A percentile compares a stretch with the other conserved stretches of the same genome.
phyloP scores from a whole-genome alignment of 2,888 invertebrate genomes.

The Lucinisca nassula region DNA sequence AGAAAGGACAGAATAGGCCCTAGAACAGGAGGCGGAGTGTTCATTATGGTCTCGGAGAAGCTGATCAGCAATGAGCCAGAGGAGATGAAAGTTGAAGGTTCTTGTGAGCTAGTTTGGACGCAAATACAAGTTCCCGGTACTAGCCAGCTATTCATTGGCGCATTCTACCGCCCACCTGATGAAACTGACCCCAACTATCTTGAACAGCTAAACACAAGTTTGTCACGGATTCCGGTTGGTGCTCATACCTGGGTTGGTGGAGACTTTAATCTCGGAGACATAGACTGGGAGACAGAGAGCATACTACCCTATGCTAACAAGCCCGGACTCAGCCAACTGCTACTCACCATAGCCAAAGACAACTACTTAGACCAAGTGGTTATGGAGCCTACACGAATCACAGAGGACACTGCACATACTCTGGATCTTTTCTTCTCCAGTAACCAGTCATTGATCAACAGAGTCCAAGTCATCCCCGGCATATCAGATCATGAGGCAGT shows the following conservation, averaged over 20 bases:
- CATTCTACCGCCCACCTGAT: constrained; percentile 21
- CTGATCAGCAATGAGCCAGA: constrained; percentile 3
- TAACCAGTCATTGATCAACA: constrained; percentile 30
- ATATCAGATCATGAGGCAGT: constrained; percentile 45
- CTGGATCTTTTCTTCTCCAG: constrained; percentile 43
- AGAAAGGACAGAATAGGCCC: too few relatives aligned
- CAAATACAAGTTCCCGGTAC: constrained; percentile 18
- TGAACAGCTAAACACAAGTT: too few relatives aligned
- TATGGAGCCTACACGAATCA: constrained; percentile 26
- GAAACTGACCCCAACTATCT: neutral
- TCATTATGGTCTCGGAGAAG: too few relatives aligned
- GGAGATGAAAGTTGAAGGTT: too few relatives aligned
- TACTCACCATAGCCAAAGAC: constrained; percentile 25
- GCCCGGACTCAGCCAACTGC: constrained; percentile 13
- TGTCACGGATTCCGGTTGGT: constrained; percentile 32
- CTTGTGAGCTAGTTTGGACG: neutral
- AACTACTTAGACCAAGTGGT: constrained; percentile 36
- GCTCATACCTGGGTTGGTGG: constrained; percentile 41
- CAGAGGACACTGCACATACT: constrained; percentile 17
- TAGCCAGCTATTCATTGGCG: constrained; percentile 29
- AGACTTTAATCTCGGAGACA: constrained; percentile 40
- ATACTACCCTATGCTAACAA: constrained; percentile 7
- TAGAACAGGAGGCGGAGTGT: too few relatives aligned
- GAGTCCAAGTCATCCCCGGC: constrained; percentile 25
- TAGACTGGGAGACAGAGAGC: constrained; percentile 37